Base-by-base conservation (phyloP, 2,888 invertebrate genomes). In the Allacma fusca region DNA sequence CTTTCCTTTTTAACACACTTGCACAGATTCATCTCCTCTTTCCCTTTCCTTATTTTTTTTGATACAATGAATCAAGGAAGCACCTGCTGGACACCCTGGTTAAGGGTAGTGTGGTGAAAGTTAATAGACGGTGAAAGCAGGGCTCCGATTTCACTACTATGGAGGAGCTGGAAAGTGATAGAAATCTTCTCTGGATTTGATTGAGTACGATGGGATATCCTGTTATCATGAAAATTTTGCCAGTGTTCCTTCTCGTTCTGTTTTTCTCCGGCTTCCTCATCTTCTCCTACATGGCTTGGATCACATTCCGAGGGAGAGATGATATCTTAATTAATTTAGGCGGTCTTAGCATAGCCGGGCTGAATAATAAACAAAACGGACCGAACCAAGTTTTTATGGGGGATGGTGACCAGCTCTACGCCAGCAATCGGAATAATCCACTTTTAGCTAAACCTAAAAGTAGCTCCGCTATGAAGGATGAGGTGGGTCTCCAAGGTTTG, bases 201-300 rank as follows among this genome's bases (percentile, higher is more conserved):
- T 62, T 62, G 9, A 62, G 23, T 4, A 24, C 24, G 2, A 62
- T 23, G 62, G 62, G 62, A 26, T 24, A 23, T 62, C 62, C 62
- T 23, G 40, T 28, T 21, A 81, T 80, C 50, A 84, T 84, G 83
- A 81, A 80, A 79, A 79, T 84, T 19, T 79, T 84, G 40, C 83
- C 84, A 73, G 78, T 81, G 9, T 84, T 84, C 78, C 78, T 84
- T 34, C 80, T 83, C 59, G 76, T 84, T 21, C 75, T 84, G 34
- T 82, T 84, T 78, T 83, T 82, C 65, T 81, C 83, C n/a, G 82
- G 81, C 19, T 80, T 81, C 26, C 78, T 83, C 40, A 81, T 84
- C 72, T 80, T 84, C 62, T 75, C 81, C 0, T 82, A 82, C 59
- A 81, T 83, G 74, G 80, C 82, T 13, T 84, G 83, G 83, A 80